phyloP scores from a whole-genome alignment of 2,797 vertebrate genomes.

The Manis crassicaudata region DNA sequence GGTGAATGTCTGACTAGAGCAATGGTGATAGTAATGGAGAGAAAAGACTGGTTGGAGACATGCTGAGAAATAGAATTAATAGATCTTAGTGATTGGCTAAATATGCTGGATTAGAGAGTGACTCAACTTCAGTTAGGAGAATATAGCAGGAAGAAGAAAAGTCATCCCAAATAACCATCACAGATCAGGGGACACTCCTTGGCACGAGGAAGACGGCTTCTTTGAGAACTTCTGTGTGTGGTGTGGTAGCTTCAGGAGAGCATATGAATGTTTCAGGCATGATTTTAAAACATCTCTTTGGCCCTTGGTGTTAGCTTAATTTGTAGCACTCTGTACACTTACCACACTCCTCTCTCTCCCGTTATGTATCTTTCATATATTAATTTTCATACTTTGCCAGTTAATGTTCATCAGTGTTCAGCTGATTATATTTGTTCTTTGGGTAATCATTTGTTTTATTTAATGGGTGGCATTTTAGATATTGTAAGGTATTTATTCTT shows the following conservation, averaged over 20 bases:
- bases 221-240: background rate
- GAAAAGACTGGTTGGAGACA: background rate
- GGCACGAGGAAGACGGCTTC: background rate
- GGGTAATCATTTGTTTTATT: conserved; percentile 45
- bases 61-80: background rate
- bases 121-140: background rate
- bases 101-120: background rate
- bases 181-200: background rate
- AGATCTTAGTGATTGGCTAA: background rate
- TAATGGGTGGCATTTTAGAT: background rate
- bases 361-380: background rate
- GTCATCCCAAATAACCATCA: background rate
- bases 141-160: background rate
- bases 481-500: background rate
- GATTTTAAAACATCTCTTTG: background rate
- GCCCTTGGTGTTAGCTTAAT: background rate
- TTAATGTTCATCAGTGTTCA: conserved; percentile 21
- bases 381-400: background rate
- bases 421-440: background rate
- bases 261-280: background rate
- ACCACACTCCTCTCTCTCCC: background rate
- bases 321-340: background rate
- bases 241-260: background rate
- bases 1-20: background rate
- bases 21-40: background rate